Base-by-base conservation (phyloP, 2,888 invertebrate genomes). In the Drosophila pseudotakahashii region DNA sequence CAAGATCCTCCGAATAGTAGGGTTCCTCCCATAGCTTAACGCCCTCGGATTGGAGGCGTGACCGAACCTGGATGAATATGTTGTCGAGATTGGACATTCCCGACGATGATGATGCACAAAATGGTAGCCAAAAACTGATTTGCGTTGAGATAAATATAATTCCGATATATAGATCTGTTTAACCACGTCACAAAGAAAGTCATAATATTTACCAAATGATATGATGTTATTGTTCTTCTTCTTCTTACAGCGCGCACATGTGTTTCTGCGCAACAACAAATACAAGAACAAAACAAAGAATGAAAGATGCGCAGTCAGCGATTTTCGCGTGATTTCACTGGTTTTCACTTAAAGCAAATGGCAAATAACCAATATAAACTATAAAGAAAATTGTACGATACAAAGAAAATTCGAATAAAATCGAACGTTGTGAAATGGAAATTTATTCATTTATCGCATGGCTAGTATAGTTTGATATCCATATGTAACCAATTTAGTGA, bases 11-110 rank as follows among this genome's bases (percentile, higher is more conserved):
- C 32, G 91, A 89, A 52, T 94, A 94, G 89, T 95, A 97, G 0
- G 97, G 97, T 14, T 94, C 92, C 78, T 95, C 93, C 97, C 97
- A 97, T 66, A 97, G 91, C 89, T 96, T 96, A 6, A 97, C 93
- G 75, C 94, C 93, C 63, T 95, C 94, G 60, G 93, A 92, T 77
- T 96, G 95, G 37, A 97, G 91, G 82, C 94, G 94, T 1, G 94
- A 94, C 23, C 95, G 93, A 13, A 96, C 92, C 92, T 63, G 37
- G 73, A 76, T 78, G 62, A 80, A 73, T 9, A 62, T 26, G 30
- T 70, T 42, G 36, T 59, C 70, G 0, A 48, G 57, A 7, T 42
- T 19, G 7, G 53, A 60, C 53, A 69, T 59, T 10, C 4, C 4
- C 19, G 16, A 19, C 13, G 11, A 19, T n/a, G 54, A 48, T 16